Conservation (phyloP, 2,113 vertebrate species). For the Cyprinus carpio region DNA sequence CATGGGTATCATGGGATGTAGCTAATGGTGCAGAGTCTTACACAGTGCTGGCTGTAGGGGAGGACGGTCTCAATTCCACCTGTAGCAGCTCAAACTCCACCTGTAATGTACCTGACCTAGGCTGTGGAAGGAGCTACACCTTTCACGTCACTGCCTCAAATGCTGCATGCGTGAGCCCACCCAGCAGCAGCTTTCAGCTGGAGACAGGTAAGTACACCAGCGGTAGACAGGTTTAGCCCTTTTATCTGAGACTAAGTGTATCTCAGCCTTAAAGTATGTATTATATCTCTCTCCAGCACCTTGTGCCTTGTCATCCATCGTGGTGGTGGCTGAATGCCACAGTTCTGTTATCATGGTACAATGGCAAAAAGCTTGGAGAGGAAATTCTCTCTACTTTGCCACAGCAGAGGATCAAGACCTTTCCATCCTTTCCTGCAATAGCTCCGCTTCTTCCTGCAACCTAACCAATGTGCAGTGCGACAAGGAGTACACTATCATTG, state of each 20-base stretch:
- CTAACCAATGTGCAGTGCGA: constrained; percentile 67
- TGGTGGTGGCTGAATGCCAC: constrained; percentile 65
- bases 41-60: constrained; percentile 63
- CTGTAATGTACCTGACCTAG: constrained; percentile 70
- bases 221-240: background rate
- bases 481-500: constrained; percentile 67
- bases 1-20: constrained; percentile 67
- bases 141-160: constrained; percentile 68
- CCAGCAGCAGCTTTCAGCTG: constrained; percentile 63
- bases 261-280: background rate
- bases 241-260: background rate
- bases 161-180: constrained; percentile 63
- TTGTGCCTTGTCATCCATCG: constrained; percentile 67
- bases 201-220: constrained; percentile 64
- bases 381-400: constrained; percentile 60
- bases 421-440: constrained; percentile 62
- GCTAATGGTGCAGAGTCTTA: constrained; percentile 60
- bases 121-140: constrained; percentile 68
- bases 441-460: constrained; percentile 63
- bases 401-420: constrained; percentile 65
- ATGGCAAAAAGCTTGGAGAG: constrained; percentile 59
- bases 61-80: constrained; percentile 44
- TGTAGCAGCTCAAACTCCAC: constrained; percentile 66
- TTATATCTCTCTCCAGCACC: constrained; percentile 60
- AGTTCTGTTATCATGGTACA: constrained; percentile 62